phyloP scores from a whole-genome alignment of 2,888 invertebrate species.

The Apotomis capreana region DNA sequence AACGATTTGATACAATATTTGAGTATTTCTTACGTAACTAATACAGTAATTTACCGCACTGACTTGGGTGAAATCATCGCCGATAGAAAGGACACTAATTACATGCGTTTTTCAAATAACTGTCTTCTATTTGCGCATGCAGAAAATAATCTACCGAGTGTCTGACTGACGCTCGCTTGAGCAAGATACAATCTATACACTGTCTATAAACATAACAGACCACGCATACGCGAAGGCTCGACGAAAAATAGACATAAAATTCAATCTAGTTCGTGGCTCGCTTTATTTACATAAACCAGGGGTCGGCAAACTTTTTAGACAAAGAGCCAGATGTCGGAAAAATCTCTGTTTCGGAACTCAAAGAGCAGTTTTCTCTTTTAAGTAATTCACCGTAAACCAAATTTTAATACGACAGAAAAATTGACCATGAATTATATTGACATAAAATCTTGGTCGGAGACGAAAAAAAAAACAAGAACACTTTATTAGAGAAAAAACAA shows the following conservation, averaged over 20 bases:
- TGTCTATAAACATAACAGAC: conserved; percentile 1
- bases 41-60: neutral
- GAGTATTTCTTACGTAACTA: conserved; percentile 17
- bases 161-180: conserved; percentile 20
- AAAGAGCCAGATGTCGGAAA: no score
- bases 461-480: no score
- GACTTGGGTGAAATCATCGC: conserved; percentile 17
- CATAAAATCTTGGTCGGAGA: no score
- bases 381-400: no score
- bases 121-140: conserved; percentile 30
- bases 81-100: conserved; percentile 32
- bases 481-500: no score
- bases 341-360: no score
- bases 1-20: conserved; percentile 4
- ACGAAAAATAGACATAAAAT: conserved; percentile 31
- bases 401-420: no score
- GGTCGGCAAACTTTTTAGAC: no score
- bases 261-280: conserved; percentile 19
- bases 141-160: conserved; percentile 19
- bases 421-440: no score
- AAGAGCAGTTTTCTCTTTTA: no score
- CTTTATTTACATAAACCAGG: conserved; percentile 25
- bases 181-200: conserved; percentile 20
- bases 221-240: neutral
- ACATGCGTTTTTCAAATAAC: conserved; percentile 9